These are phyloP conservation scores for Erebia palarica DNA, from an alignment of 2,888 invertebrate species.

Conservation along the genomic window DNA sequence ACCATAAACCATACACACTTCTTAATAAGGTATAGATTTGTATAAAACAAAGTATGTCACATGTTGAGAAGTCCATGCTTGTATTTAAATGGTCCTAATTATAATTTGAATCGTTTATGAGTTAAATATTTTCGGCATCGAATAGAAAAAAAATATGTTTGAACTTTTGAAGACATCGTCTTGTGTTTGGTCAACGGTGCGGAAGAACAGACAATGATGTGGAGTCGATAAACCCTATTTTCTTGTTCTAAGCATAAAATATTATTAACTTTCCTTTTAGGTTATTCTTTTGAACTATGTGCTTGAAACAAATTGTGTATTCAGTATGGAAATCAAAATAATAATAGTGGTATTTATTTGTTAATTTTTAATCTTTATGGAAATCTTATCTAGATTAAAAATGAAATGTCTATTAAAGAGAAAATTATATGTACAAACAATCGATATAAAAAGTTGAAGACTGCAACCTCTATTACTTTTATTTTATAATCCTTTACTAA, in stretches of 20 bases:
- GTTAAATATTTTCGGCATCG: conserved; percentile 78
- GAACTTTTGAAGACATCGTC: conserved; percentile 72
- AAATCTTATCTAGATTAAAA: too few species aligned
- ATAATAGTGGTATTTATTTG: too few species aligned
- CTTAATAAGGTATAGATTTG: background rate
- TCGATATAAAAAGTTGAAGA: background rate
- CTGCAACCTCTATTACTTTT: background rate
- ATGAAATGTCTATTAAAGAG: too few species aligned
- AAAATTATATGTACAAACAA: too few species aligned
- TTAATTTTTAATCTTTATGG: too few species aligned
- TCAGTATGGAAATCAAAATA: too few species aligned
- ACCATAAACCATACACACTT: background rate
- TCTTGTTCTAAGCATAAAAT: background rate
- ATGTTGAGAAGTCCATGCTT: background rate
- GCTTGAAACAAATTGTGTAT: too few species aligned
- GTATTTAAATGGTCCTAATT: conserved; percentile 74
- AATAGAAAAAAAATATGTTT: conserved; percentile 63
- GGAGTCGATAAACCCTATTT: conserved; percentile 43
- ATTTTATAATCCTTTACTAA: background rate
- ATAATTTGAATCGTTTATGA: conserved; percentile 79
- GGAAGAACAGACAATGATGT: conserved; percentile 52
- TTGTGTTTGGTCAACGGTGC: conserved; percentile 73
- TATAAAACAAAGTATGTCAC: conserved; percentile 3
- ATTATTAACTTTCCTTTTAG: too few species aligned
- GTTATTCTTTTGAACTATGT: too few species aligned